These are phyloP conservation scores for Cynopterus sphinx DNA, from an alignment of 2,797 vertebrate genomes.

Conservation along the genomic window DNA sequence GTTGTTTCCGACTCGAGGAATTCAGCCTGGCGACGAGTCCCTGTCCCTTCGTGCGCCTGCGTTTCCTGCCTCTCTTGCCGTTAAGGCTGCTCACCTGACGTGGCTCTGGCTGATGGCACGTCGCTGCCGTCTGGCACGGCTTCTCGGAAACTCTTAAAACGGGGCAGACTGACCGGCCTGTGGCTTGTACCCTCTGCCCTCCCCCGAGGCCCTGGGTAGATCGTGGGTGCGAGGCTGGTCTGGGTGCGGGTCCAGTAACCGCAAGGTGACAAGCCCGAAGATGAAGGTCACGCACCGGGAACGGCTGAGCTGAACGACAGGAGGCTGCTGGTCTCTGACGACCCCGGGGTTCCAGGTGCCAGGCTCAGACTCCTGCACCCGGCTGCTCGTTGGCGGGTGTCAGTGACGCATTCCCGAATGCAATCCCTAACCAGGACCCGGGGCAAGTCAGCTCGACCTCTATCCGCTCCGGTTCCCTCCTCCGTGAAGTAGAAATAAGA, in stretches of 20 bases:
- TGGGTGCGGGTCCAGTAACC: not conserved
- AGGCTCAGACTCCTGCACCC: not conserved
- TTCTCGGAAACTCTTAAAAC: not conserved
- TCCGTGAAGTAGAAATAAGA: not conserved
- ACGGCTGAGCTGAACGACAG: not conserved
- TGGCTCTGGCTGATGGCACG: not conserved
- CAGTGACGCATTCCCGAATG: not conserved
- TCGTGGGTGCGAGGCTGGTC: not conserved
- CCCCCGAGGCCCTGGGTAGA: not conserved
- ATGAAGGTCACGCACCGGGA: not conserved
- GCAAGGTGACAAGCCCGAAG: not conserved
- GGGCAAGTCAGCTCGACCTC: not conserved
- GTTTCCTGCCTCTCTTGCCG: not conserved
- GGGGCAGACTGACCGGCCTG: not conserved
- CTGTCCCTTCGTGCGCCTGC: not conserved
- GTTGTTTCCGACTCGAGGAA: not conserved
- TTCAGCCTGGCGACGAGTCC: not conserved
- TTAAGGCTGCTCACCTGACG: not conserved
- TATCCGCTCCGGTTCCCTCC: not conserved
- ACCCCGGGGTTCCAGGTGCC: fast-evolving
- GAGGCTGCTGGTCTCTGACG: not conserved
- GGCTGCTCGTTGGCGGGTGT: not conserved
- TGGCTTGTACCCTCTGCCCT: not conserved
- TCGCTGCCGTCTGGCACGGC: not conserved
- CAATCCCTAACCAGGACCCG: not conserved